Percentiles rank a stretch among this genome's conserved stretches.
phyloP scores from a whole-genome alignment of 2,888 invertebrate genomes.

The Drosophila infuscata region DNA sequence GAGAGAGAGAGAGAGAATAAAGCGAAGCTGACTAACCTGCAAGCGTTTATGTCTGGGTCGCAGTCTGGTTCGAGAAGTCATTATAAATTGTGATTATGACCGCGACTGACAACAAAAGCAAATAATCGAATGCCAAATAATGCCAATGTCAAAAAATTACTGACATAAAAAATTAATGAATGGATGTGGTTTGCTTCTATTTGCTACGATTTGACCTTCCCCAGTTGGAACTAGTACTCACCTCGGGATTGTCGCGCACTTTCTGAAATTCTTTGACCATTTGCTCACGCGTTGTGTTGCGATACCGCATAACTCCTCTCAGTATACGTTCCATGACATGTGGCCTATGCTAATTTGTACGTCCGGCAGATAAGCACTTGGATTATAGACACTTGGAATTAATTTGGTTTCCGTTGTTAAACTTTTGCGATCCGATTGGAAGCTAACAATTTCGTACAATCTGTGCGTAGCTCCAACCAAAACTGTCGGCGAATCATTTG shows the following conservation, averaged over 20 bases:
- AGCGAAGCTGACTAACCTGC: conserved; percentile 10
- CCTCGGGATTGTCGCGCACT: conserved; percentile 93
- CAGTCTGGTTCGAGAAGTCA: conserved; percentile 30
- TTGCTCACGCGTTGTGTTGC: conserved; percentile 91
- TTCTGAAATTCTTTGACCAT: conserved; percentile 97
- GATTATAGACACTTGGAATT: conserved; percentile 43
- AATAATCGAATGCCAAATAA: conserved; percentile 23
- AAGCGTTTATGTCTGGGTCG: conserved; percentile 19
- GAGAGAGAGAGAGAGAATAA: no score
- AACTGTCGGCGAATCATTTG: conserved; percentile 53
- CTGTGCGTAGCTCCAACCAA: conserved; percentile 35
- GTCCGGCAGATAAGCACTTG: conserved; percentile 8
- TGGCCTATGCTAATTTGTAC: conserved; percentile 6
- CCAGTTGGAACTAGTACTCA: conserved; percentile 55
- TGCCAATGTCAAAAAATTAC: conserved; percentile 25
- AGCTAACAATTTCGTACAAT: conserved; percentile 34
- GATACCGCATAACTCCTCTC: conserved; percentile 95
- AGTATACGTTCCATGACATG: conserved; percentile 92
- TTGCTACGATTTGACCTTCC: conserved; percentile 8
- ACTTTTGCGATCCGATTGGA: conserved; percentile 23
- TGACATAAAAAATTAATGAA: not conserved
- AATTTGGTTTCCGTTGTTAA: conserved; percentile 22
- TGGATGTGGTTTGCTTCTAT: not conserved
- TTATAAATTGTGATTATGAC: conserved; percentile 57
- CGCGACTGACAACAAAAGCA: conserved; percentile 18